Evolutionary conservation across 1,140 invertebrate genomes (phyloP).

Genomic region (Drosophila melanica): DNA sequence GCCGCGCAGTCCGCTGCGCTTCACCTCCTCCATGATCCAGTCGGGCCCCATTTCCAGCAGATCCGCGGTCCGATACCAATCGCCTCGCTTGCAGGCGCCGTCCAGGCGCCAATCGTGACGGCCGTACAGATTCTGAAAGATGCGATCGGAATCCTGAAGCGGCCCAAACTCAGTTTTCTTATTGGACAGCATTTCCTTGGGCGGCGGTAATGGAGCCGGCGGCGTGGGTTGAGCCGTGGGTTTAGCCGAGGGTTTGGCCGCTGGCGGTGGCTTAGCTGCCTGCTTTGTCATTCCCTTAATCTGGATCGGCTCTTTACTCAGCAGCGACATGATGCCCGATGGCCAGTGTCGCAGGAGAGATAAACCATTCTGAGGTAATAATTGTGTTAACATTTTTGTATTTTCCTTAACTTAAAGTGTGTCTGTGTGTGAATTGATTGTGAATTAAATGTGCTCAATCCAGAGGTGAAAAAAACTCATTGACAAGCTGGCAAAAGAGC

Average conservation of each 20-base stretch:
- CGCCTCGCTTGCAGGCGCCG: constrained; percentile 94
- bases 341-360: not conserved
- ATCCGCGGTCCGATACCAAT: constrained; percentile 99
- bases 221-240: no score
- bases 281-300: not conserved
- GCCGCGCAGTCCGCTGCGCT: constrained; percentile 95
- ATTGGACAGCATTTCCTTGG: constrained; percentile 24
- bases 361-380: not conserved
- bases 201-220: not conserved
- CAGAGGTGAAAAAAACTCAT: no score
- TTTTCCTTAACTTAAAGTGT: not conserved
- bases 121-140: constrained; percentile 99
- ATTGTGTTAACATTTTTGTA: constrained; percentile 10
- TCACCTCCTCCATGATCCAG: constrained; percentile 98
- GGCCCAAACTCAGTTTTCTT: constrained; percentile 36
- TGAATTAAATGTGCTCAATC: not conserved
- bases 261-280: not conserved
- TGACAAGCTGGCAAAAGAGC: not conserved
- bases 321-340: not conserved
- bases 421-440: not conserved
- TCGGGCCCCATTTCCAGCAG: constrained; percentile 96
- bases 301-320: not conserved
- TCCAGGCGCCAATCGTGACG: constrained; percentile 98
- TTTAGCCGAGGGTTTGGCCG: no score
- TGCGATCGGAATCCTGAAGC: constrained; percentile 95